These are phyloP conservation scores for Drosophila bunnanda DNA, from an alignment of 2,888 invertebrate species.

Conservation along the genomic window DNA sequence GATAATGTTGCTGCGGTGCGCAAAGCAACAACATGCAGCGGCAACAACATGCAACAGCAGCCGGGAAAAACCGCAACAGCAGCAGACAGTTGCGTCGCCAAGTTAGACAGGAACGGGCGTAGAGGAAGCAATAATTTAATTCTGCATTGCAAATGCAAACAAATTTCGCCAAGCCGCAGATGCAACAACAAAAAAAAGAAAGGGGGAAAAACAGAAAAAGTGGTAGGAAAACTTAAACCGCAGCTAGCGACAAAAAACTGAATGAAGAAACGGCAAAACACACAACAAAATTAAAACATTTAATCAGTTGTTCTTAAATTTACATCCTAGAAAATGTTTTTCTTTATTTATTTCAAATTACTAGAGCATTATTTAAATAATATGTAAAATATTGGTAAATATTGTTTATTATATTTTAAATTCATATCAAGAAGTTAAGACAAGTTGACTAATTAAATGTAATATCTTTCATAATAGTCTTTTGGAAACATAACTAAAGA, in stretches of 20 bases:
- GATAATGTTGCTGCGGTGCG: slow-evolving; percentile 74
- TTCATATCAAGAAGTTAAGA: too few species aligned
- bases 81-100: slow-evolving; percentile 41
- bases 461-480: not conserved
- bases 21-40: slow-evolving; percentile 56
- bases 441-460: too few species aligned
- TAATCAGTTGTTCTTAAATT: accelerated
- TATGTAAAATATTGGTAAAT: not conserved
- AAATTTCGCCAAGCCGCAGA: slow-evolving; percentile 75
- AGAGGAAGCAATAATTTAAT: slow-evolving; percentile 81
- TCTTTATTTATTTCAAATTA: not conserved
- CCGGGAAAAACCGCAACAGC: slow-evolving; percentile 24
- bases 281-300: not conserved
- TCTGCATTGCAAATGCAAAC: slow-evolving; percentile 77
- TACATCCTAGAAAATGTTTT: not conserved
- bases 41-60: slow-evolving; percentile 21
- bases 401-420: too few species aligned
- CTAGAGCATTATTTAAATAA: not conserved
- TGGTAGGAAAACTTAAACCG: slow-evolving; percentile 64
- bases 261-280: slow-evolving; percentile 38
- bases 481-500: not conserved
- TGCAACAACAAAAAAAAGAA: slow-evolving; percentile 32
- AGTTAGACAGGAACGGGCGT: slow-evolving; percentile 38
- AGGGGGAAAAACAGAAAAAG: slow-evolving; percentile 2
- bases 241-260: slow-evolving; percentile 62